Evolutionary conservation across 1,140 invertebrate species (phyloP).

Genomic region (Hormaphis cornu): DNA sequence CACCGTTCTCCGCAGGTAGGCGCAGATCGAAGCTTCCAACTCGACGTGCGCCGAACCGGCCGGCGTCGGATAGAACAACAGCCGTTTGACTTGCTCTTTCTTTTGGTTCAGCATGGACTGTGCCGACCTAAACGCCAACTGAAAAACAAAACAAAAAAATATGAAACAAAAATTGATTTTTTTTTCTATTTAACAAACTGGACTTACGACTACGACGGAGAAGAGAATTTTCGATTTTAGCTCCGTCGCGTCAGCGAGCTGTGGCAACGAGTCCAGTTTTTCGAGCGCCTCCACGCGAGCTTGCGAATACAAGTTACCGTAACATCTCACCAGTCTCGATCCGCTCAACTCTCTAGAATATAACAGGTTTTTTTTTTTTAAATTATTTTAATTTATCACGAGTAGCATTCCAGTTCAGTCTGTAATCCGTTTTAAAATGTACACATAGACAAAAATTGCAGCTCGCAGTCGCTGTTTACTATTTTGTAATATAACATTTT

Average conservation of each 20-base stretch:
- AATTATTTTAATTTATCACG: no score
- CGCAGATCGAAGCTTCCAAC: constrained; percentile 46
- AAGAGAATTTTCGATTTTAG: constrained; percentile 89
- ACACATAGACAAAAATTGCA: no score
- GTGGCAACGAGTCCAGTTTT: constrained; percentile 64
- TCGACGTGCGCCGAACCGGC: constrained; percentile 40
- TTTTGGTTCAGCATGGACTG: constrained; percentile 47
- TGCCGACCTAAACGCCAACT: constrained; percentile 54
- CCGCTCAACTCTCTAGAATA: constrained; percentile 43
- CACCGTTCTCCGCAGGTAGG: constrained; percentile 47
- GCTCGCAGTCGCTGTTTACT: no score
- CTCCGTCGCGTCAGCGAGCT: constrained; percentile 69
- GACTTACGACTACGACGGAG: constrained; percentile 83
- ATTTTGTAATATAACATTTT: no score
- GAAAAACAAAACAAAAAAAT: constrained; percentile 31
- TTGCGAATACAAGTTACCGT: constrained; percentile 72
- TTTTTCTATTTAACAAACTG: neutral
- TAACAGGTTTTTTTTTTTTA: constrained; percentile 35
- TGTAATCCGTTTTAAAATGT: no score
- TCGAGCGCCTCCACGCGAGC: constrained; percentile 76
- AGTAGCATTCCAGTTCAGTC: no score
- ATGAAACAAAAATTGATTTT: no score
- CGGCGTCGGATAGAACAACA: constrained; percentile 46
- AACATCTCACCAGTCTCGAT: constrained; percentile 58
- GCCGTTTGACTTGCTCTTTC: constrained; percentile 45